These are phyloP conservation scores for Metaphire vulgaris DNA, from an alignment of 1,140 invertebrate genomes.

Conservation along the genomic window DNA sequence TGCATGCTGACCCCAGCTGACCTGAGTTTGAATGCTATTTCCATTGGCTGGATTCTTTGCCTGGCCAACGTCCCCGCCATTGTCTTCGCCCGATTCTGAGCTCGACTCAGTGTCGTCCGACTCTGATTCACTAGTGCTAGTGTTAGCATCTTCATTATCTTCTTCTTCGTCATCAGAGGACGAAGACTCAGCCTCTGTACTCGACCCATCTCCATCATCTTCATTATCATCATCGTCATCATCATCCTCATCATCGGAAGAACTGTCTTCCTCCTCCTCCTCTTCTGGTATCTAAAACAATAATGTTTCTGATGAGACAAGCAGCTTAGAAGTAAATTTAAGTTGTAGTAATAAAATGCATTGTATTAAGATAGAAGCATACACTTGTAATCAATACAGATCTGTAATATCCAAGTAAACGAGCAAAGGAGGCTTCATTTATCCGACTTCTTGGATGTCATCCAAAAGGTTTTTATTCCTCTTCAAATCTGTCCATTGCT, in stretches of 20 bases:
- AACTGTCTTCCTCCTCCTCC: not conserved
- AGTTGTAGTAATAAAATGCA: not conserved
- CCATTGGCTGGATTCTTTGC: not conserved
- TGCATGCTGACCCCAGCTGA: not conserved
- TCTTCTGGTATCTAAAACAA: not conserved
- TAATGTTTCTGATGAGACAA: not conserved
- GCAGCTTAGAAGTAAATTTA: not conserved
- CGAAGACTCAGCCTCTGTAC: not conserved
- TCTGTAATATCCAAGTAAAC: not conserved
- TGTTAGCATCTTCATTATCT: not conserved
- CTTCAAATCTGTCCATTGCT: too few relatives aligned
- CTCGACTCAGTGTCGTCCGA: not conserved
- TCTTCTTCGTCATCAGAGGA: not conserved
- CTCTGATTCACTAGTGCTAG: not conserved
- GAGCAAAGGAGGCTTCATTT: too few relatives aligned
- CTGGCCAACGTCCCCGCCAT: not conserved
- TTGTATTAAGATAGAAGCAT: not conserved
- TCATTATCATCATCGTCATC: not conserved
- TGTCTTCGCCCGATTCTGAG: not conserved
- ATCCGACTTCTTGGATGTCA: too few relatives aligned
- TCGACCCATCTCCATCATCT: not conserved
- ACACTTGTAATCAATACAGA: not conserved
- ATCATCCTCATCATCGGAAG: not conserved
- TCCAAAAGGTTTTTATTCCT: too few relatives aligned
- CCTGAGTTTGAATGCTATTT: not conserved